Conservation (phyloP, 2,113 vertebrate species). For the Calyptommatus sinebrachiatus region DNA sequence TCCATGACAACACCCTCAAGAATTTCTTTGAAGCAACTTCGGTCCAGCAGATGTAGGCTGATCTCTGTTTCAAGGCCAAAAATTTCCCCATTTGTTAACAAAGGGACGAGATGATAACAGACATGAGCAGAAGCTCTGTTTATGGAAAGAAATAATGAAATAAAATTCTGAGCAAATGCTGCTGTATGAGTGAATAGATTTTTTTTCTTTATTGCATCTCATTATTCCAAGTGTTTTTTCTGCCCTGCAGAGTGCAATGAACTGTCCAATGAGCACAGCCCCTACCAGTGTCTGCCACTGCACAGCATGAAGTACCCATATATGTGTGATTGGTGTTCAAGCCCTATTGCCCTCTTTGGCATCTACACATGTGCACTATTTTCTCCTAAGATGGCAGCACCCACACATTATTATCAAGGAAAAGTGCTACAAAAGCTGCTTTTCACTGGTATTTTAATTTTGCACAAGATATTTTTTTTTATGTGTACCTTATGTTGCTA, state of each 20-base stretch:
- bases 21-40: slow-evolving; percentile 43
- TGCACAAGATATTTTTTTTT: no score
- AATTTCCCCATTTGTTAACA: slow-evolving; percentile 74
- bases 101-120: slow-evolving; percentile 80
- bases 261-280: no score
- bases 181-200: background rate
- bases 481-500: no score
- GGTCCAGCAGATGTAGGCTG: slow-evolving; percentile 82
- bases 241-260: background rate
- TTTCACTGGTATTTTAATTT: no score
- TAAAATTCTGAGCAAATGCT: background rate
- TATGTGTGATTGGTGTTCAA: no score
- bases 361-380: no score
- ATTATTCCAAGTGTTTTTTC: background rate
- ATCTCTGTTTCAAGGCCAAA: slow-evolving; percentile 73
- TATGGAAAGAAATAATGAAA: slow-evolving; percentile 30
- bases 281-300: no score
- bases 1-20: slow-evolving; percentile 72
- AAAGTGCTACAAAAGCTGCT: no score
- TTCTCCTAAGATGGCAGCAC: no score
- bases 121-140: slow-evolving; percentile 75
- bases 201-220: background rate
- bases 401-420: no score
- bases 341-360: no score
- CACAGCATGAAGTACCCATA: no score